These are phyloP conservation scores for Morone chrysops DNA, from an alignment of 2,113 vertebrate genomes.

Conservation along the genomic window DNA sequence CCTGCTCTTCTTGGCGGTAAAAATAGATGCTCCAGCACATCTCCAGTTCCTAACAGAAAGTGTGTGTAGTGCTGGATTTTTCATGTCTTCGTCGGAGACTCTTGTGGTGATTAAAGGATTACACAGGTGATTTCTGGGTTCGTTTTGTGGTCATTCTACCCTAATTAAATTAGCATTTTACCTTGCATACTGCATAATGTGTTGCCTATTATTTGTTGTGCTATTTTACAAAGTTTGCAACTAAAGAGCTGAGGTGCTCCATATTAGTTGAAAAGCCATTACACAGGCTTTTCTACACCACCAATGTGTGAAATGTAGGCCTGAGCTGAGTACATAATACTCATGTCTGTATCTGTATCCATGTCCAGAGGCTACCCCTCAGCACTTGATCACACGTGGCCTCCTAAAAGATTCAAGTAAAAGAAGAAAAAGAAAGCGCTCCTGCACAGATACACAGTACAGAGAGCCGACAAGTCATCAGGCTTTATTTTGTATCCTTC, in stretches of 20 bases:
- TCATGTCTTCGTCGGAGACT: background rate
- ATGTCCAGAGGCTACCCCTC: constrained; percentile 18
- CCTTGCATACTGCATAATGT: background rate
- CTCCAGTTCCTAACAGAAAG: background rate
- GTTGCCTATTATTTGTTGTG: background rate
- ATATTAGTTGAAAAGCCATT: constrained; percentile 2
- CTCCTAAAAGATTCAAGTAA: background rate
- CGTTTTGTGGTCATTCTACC: constrained; percentile 6
- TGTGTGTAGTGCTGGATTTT: background rate
- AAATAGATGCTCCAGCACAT: constrained; percentile 34
- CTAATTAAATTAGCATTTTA: constrained; percentile 22
- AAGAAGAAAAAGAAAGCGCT: background rate
- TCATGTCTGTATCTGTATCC: constrained; percentile 3
- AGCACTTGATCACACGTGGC: background rate
- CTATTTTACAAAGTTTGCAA: background rate
- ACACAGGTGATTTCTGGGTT: background rate
- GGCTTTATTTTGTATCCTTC: background rate
- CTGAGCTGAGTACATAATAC: constrained; percentile 25
- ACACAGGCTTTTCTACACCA: constrained; percentile 1
- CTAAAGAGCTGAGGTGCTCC: background rate
- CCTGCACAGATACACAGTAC: background rate
- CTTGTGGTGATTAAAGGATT: constrained; percentile 14
- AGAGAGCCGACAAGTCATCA: background rate
- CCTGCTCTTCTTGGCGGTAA: constrained; percentile 1
- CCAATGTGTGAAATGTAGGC: constrained; percentile 11